phyloP scores from a whole-genome alignment of 2,113 vertebrate species.

The Pseudorectes ferrugineus region DNA sequence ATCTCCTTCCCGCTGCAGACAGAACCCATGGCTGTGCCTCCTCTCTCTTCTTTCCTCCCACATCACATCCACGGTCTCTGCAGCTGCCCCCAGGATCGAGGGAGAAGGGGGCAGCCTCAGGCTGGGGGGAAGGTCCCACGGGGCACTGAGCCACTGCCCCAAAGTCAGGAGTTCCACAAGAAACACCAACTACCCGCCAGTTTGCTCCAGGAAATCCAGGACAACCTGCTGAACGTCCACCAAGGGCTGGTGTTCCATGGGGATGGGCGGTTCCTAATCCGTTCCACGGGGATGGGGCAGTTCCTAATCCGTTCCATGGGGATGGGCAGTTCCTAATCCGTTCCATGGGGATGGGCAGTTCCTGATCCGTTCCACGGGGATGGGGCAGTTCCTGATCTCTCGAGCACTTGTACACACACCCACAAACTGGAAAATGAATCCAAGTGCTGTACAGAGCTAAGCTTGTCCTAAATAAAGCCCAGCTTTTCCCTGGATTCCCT shows the following conservation, averaged over 20 bases:
- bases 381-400: background rate
- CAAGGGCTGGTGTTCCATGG: accelerated
- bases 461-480: background rate
- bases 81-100: accelerated
- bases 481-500: background rate
- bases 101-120: background rate
- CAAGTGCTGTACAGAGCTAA: background rate
- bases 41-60: background rate
- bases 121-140: accelerated
- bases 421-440: accelerated
- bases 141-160: background rate
- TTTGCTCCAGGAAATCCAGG: background rate
- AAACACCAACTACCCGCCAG: accelerated
- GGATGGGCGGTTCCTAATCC: background rate
- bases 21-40: background rate
- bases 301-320: background rate
- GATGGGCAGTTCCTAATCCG: background rate
- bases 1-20: background rate
- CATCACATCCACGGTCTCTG: background rate
- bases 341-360: no score
- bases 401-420: accelerated
- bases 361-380: background rate
- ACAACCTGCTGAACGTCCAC: background rate
- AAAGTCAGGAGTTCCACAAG: no score
- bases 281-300: background rate